These are phyloP conservation scores for Germaria angustata DNA, from an alignment of 2,888 invertebrate species.

Conservation along the genomic window DNA sequence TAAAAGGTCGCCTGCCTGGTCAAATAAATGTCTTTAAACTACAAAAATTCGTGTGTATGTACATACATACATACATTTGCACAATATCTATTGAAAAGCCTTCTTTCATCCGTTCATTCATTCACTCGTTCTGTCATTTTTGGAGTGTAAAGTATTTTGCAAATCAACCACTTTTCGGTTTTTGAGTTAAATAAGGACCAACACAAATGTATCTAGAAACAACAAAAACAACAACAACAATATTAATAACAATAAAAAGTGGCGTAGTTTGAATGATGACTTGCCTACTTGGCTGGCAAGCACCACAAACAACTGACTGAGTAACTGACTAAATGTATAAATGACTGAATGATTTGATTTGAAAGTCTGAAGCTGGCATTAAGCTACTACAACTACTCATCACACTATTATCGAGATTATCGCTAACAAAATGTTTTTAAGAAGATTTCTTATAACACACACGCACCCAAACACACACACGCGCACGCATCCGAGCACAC, in stretches of 20 bases:
- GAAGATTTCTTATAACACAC: conserved; percentile 12
- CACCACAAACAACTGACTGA: not conserved
- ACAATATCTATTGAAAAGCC: not conserved
- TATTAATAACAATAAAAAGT: too few species aligned
- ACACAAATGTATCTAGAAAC: conserved; percentile 17
- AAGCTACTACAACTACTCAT: conserved; percentile 56
- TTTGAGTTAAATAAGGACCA: conserved; percentile 15
- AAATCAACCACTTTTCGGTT: conserved; percentile 61
- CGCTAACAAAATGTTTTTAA: conserved; percentile 49
- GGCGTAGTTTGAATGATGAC: conserved; percentile 23
- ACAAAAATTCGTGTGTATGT: conserved; percentile 9
- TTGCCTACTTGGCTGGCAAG: conserved; percentile 33
- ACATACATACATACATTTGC: not conserved
- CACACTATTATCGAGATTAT: conserved; percentile 62
- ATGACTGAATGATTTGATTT: conserved; percentile 6
- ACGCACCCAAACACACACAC: not conserved
- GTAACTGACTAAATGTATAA: not conserved
- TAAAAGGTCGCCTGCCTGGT: conserved; percentile 59
- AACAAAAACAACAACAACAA: not conserved
- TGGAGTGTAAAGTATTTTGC: conserved; percentile 42
- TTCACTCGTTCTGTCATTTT: not conserved
- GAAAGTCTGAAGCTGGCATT: conserved; percentile 21
- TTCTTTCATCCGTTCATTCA: conserved; percentile 10
- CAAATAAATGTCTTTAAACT: conserved; percentile 44
- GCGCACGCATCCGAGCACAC: not conserved